These are phyloP conservation scores for Pocillopora verrucosa DNA, from an alignment of 64 coral and sea anemone genomes.

Conservation along the genomic window DNA sequence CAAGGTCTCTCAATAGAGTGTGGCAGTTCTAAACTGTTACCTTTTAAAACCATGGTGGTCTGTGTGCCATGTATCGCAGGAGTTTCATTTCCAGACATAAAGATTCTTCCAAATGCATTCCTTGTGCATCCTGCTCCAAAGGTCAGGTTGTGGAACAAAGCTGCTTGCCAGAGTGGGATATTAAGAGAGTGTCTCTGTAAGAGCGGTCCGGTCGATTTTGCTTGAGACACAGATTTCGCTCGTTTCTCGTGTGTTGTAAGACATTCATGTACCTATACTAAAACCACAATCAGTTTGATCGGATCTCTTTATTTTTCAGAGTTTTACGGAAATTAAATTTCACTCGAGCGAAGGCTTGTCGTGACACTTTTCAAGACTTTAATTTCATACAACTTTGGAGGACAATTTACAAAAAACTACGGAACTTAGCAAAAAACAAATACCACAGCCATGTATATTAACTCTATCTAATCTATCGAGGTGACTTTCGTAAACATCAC, in stretches of 20 bases:
- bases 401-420: slow-evolving; percentile 12
- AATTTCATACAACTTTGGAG: background rate
- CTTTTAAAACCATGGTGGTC: background rate
- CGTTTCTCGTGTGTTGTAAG: too few relatives aligned
- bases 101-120: slow-evolving; percentile 41
- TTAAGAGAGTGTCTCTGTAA: too few relatives aligned
- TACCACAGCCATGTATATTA: slow-evolving; percentile 34
- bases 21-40: background rate
- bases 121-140: slow-evolving; percentile 22
- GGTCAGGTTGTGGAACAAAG: slow-evolving; percentile 24
- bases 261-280: too few relatives aligned
- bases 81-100: background rate
- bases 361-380: background rate
- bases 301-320: background rate
- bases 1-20: background rate
- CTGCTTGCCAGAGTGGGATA: slow-evolving; percentile 20
- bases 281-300: background rate
- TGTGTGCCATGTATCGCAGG: slow-evolving; percentile 20
- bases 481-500: slow-evolving; percentile 18
- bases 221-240: too few relatives aligned
- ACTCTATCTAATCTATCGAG: slow-evolving; percentile 13
- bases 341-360: background rate
- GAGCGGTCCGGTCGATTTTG: too few relatives aligned
- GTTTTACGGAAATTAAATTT: background rate
- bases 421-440: slow-evolving; percentile 19